Base-by-base conservation (phyloP, 2,888 invertebrate genomes). In the Lymantria dispar region DNA sequence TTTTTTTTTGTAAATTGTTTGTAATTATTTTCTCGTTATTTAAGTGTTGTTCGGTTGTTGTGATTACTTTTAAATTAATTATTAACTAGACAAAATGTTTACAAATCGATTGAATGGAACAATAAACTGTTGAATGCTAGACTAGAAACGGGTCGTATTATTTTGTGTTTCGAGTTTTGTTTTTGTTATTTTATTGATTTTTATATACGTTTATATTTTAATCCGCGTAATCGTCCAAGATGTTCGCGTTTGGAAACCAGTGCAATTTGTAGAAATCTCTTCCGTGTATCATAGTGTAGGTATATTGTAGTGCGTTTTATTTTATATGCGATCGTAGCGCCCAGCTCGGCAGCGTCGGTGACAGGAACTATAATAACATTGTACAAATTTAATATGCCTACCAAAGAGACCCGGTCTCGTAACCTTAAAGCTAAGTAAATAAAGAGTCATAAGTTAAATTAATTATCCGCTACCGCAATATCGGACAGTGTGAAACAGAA, bases 361-460 rank as follows among this genome's bases (percentile, higher is more conserved):
- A 76, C 82, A 82, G 72, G 80, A 80, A 87, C 88, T 87, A 79
- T 86, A 78, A 7, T 80, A 81, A 85, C 87, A 85, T 92, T 92
- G 92, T 92, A 92, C 92, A 92, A 92, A 92, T 88, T 80, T 80
- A 82, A 83, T 87, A 91, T 87, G 87, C 89, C 91, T 92, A 92
- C 92, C 92, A 92, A 92, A 92, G 92, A 92, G 91, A 91, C 91
- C 81, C 91, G 91, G 92, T 92, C 92, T 92, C 92, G 88, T 91
- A 91, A 90, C 86, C 85, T 85, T 88, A 88, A 87, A 85, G 80
- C 83, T 90, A 90, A 90, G 89, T 88, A 84, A 76, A 80, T 78
- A 83, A 84, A 84, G 83, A 85, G 85, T 87, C 83, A 84, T 87
- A 87, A 87, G 84, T 87, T 87, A 83, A 78, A 85, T 78, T 82